Percentiles rank a stretch among this genome's conserved stretches.
Conservation (phyloP, 2,113 vertebrate species). For the Spilogale gracilis region DNA sequence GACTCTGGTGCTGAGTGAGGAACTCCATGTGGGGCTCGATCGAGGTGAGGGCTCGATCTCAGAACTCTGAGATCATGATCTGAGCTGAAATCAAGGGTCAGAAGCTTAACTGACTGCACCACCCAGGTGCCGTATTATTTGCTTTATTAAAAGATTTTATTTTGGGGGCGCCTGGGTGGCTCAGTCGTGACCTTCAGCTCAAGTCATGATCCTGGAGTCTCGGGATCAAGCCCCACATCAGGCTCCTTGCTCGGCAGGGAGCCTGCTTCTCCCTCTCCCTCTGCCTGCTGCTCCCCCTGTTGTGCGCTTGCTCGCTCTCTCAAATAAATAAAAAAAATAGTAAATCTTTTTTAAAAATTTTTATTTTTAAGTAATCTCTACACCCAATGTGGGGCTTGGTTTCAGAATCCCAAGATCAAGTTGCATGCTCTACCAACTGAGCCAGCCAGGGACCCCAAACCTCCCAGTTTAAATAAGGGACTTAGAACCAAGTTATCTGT, state of each 20-base stretch:
- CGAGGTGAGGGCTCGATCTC: neutral
- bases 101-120: no score
- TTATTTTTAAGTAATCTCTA: neutral
- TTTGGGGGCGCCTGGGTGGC: neutral
- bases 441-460: neutral
- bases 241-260: no score
- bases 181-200: no score
- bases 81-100: neutral
- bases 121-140: neutral
- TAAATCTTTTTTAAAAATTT: neutral
- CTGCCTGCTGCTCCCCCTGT: no score
- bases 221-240: no score
- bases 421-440: neutral
- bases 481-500: neutral
- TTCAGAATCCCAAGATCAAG: neutral
- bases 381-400: neutral
- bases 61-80: neutral
- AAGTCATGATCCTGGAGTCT: no score
- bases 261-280: no score
- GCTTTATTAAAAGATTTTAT: neutral
- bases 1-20: neutral
- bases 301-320: no score
- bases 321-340: no score
- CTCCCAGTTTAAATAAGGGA: neutral
- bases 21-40: neutral